Base-by-base conservation (phyloP, 2,113 vertebrate species). In the Caloenas nicobarica region DNA sequence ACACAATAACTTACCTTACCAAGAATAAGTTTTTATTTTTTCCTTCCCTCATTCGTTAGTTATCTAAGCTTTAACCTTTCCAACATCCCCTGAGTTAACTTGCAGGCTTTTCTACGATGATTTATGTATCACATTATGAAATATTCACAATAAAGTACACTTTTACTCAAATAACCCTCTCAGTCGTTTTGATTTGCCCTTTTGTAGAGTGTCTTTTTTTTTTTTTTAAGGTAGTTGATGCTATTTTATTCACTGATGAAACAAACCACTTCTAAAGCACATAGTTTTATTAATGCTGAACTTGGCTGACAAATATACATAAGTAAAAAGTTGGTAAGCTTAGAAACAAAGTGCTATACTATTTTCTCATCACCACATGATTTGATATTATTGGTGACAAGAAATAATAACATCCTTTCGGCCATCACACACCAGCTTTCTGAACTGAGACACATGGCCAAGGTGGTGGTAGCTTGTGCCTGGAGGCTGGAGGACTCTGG, bases 61-160 rank as follows among this genome's bases (percentile, higher is more conserved):
- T 96, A 80, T 88, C 78, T 94, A 93, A 85, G 88, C 70, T 93
- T 97, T 98, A 97, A 97, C 96, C 93, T 97, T 97, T 97, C 70
- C 78, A 96, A 77, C 61, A 91, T 95, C 91, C 87, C 84, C 62
- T 62, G 85, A 96, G 88, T 95, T 96, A 95, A 85, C 58, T 95
- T 92, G 54, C 18, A 36, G 51, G 58, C 31, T 97, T 96, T 96
- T 97, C 85, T 97, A 44, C 85, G 86, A 96, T 97, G 96, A 98
- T 97, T 98, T 98, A 97, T 97, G 71, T 86, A 97, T 95, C 16
- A 71, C 31, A 65, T 72, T 91, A 94, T 96, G 91, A 98, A 97
- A 96, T 92, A 95, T 97, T 97, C 86, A 86, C 73, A 97, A 89
- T 93, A 95, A 96, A 94, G 66, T 83, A 84, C 64, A 72, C 9